phyloP scores from a whole-genome alignment of 2,113 vertebrate species.

The Callorhinus ursinus region DNA sequence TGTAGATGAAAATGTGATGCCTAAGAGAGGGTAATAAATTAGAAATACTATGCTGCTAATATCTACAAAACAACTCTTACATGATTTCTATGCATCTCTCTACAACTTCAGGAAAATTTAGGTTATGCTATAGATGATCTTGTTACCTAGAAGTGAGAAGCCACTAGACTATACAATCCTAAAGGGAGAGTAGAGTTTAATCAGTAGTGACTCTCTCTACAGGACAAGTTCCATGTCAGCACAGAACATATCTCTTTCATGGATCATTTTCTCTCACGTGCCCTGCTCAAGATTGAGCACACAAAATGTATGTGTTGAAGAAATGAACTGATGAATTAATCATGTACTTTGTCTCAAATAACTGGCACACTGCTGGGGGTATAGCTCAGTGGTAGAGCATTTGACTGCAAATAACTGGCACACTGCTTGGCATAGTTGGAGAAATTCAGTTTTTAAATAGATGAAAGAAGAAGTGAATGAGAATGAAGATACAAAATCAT shows the following conservation, averaged over 20 bases:
- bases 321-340: neutral
- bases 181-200: neutral
- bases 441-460: neutral
- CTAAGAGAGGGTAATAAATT: neutral
- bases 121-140: neutral
- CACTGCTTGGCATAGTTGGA: neutral
- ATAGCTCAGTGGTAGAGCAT: no score
- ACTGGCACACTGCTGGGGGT: rapidly evolving
- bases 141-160: neutral
- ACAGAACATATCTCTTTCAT: neutral
- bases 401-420: neutral
- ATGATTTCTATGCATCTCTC: neutral
- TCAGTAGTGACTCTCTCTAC: neutral
- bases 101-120: neutral
- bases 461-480: neutral
- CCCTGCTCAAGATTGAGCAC: neutral
- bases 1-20: neutral
- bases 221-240: neutral
- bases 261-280: neutral
- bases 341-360: neutral
- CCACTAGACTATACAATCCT: neutral
- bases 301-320: neutral
- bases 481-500: neutral
- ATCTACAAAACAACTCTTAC: neutral
- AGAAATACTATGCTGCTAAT: neutral